Evolutionary conservation across 1,140 invertebrate genomes (phyloP), one percentile per base, ranked within the genome.

Genomic region (Apis florea): DNA sequence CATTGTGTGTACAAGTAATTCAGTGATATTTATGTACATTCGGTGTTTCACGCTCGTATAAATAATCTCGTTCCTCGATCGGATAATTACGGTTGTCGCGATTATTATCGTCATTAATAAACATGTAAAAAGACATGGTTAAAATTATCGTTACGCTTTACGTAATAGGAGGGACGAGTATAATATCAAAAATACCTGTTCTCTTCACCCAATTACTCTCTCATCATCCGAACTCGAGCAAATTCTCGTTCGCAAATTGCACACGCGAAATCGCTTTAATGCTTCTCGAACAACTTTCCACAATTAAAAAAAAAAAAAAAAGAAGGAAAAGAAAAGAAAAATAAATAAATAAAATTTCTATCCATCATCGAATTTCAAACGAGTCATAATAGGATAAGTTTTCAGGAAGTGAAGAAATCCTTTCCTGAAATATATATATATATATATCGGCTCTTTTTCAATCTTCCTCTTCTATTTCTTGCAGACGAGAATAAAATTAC

Each of bases 381-480:
- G 24, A 49, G 6, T 49, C 61, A n/a, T 24, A 40, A 40, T 6
- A n/a, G 66, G 19, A 26, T 17, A 24, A n/a, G 47, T 40, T 51
- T 78, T 58, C 40, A 78, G 76, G 67, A 78, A 78, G 67, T 5
- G 21, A 47, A 70, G 53, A 70, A 59, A 26, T 69, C 66, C n/a
- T 54, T 59, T 53, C 3, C 5, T 17, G 51, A 21, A 61, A 49
- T 47, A n/a, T 26, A 47, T 51, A 15, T 11, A 21, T 26, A 49
- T 47, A n/a, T 26, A 47, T 51, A 15, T 11, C 8, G 12, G 13
- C 21, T 51, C 26, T 54, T 15, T 3, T 73, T 2, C n/a, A 3
- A 51, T 26, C 47, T 15, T 1, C 49, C 40, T 40, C 49, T 54
- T n/a, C 9, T 24, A 9, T 47, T 19, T n/a, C 31, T 15, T 13